Base-by-base conservation (phyloP, 2,797 vertebrate genomes). In the Pampus argenteus region DNA sequence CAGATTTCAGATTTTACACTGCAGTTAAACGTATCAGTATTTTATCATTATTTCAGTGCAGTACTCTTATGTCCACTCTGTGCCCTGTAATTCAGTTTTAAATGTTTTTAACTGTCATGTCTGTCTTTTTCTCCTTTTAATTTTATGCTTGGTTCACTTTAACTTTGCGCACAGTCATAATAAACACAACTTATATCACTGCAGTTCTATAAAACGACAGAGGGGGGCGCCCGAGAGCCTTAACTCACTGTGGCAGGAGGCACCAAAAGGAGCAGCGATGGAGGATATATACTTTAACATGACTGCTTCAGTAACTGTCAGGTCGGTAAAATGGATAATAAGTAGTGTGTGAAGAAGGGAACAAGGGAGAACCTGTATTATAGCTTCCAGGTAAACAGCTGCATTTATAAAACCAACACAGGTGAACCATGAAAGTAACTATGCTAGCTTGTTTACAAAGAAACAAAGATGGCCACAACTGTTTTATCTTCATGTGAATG, bases 141-240 rank as follows among this genome's bases (percentile, higher is more conserved):
- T 59, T 47, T 44, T 20, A 45, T 66, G 26, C 18, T 40, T 10
- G 14, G n/a, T 50, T 36, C 14, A 9, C 6, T 31, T 0, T 25
- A 36, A 40, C 28, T n/a, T 36, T 40, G 15, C 47, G 31, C 31
- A 42, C 38, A 57, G 48, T 54, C 15, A 6, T 6, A 17, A 22
- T 0, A 1, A 44, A 18, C n/a, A 8, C n/a, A 18, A 6, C 40
- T 36, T 5, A 17, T 6, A 36, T 20, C 14, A 1, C 49, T 76
- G 85, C 82, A 83, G 62, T 89, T 0, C 76, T 22, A 1, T 4
- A 0, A 5, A 1, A 0, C 26, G 31, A 20, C 92, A 70, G 81
- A 20, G 48, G 90, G 54, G 78, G 90, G 88, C 75, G 85, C 73
- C 52, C 83, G 52, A 88, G 85, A 48, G 20, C 82, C 86, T 91